phyloP scores from a whole-genome alignment of 2,797 vertebrate species.

The Valencia hispanica region DNA sequence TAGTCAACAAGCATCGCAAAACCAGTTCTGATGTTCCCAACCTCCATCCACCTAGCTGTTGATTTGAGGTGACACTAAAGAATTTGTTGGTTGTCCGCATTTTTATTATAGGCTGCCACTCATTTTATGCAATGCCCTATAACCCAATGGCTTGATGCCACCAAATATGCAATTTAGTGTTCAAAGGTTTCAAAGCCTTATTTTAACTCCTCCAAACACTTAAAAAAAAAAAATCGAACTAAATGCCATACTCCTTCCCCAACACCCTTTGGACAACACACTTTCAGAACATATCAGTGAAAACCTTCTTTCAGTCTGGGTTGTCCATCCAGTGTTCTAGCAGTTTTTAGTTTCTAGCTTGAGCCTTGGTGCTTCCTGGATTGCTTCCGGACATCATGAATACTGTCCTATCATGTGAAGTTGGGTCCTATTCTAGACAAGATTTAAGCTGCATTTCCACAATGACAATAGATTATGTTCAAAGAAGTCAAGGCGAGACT shows the following conservation, averaged over 20 bases:
- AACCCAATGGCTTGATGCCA: too few relatives aligned
- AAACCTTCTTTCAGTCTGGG: neutral
- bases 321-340: neutral
- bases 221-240: too few relatives aligned
- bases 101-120: too few relatives aligned
- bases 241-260: too few relatives aligned
- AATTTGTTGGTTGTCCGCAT: too few relatives aligned
- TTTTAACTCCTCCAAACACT: too few relatives aligned
- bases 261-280: neutral
- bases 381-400: neutral
- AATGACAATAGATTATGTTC: neutral
- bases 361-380: neutral
- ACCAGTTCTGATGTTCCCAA: neutral
- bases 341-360: neutral
- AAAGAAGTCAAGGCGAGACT: neutral
- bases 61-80: too few relatives aligned
- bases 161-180: too few relatives aligned
- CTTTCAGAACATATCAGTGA: neutral
- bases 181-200: too few relatives aligned
- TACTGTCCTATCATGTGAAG: neutral
- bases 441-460: neutral
- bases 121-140: too few relatives aligned
- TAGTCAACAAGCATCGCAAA: neutral
- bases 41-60: too few relatives aligned
- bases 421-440: neutral